These are phyloP conservation scores for Drosophila multiciliata DNA, from an alignment of 2,888 invertebrate genomes.

Conservation along the genomic window DNA sequence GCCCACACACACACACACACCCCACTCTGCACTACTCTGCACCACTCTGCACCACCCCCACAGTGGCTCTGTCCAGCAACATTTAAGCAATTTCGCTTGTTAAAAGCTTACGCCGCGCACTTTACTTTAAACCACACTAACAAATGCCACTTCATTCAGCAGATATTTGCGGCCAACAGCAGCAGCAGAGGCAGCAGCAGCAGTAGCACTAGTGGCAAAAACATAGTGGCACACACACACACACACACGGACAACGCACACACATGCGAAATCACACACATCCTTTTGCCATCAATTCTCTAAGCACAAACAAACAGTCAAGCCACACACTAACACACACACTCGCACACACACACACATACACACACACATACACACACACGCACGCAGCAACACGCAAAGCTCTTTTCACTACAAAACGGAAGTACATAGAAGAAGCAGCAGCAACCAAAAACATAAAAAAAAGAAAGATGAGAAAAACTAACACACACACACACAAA, in stretches of 20 bases:
- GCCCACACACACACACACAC: neutral
- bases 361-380: slow-evolving; percentile 40
- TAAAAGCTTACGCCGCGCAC: slow-evolving; percentile 77
- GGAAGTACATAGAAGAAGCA: slow-evolving; percentile 70
- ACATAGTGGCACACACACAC: slow-evolving; percentile 35
- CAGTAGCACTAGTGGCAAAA: slow-evolving; percentile 37
- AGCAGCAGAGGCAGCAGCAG: slow-evolving; percentile 27
- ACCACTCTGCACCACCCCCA: neutral
- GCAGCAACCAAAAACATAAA: slow-evolving; percentile 61
- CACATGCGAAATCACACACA: slow-evolving; percentile 72
- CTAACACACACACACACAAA: slow-evolving; percentile 14
- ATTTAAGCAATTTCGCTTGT: slow-evolving; percentile 76
- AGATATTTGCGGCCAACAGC: slow-evolving; percentile 75
- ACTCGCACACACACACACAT: slow-evolving; percentile 33
- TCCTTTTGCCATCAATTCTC: slow-evolving; percentile 80
- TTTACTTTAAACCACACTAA: slow-evolving; percentile 76
- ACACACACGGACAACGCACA: slow-evolving; percentile 13
- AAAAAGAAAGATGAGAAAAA: slow-evolving; percentile 27
- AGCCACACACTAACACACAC: slow-evolving; percentile 49
- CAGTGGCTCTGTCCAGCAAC: slow-evolving; percentile 48
- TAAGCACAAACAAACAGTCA: slow-evolving; percentile 77
- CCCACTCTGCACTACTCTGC: neutral
- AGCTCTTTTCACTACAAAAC: slow-evolving; percentile 81
- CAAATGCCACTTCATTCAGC: slow-evolving; percentile 79
- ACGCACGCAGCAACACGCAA: slow-evolving; percentile 72